Conservation (phyloP, 2,888 invertebrate genomes). For the Crematogaster levior region DNA sequence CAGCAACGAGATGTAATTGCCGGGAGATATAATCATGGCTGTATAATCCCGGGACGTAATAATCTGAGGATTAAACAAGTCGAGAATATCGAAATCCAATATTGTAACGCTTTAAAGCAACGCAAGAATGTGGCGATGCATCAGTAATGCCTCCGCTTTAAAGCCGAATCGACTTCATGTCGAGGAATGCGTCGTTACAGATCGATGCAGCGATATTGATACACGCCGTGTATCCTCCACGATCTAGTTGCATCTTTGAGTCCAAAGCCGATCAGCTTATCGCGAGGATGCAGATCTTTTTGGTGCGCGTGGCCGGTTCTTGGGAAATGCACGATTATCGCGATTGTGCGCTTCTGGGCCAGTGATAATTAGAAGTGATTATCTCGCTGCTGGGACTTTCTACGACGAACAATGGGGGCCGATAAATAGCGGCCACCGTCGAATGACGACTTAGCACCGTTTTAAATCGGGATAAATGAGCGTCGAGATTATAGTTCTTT, state of each 20-base stretch:
- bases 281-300: not conserved
- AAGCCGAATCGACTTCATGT: not conserved
- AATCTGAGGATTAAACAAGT: not conserved
- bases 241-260: constrained; percentile 7
- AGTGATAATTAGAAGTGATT: constrained; percentile 74
- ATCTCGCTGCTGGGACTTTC: constrained; percentile 70
- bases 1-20: constrained; percentile 27
- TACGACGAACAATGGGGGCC: constrained; percentile 71
- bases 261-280: not conserved
- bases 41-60: not conserved
- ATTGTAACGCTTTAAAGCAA: not conserved
- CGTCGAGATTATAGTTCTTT: constrained; percentile 71
- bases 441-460: constrained; percentile 64
- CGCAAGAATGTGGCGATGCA: not conserved
- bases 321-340: constrained; percentile 71
- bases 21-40: constrained; percentile 9
- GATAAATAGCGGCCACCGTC: constrained; percentile 68
- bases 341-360: constrained; percentile 70
- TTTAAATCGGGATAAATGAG: constrained; percentile 48
- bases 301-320: constrained; percentile 42
- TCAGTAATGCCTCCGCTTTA: not conserved
- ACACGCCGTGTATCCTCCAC: not conserved
- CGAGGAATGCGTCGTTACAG: not conserved
- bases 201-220: not conserved
- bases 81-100: not conserved